These are phyloP conservation scores for Benthosema pterotum DNA, from an alignment of 2,797 vertebrate genomes.

Conservation along the genomic window DNA sequence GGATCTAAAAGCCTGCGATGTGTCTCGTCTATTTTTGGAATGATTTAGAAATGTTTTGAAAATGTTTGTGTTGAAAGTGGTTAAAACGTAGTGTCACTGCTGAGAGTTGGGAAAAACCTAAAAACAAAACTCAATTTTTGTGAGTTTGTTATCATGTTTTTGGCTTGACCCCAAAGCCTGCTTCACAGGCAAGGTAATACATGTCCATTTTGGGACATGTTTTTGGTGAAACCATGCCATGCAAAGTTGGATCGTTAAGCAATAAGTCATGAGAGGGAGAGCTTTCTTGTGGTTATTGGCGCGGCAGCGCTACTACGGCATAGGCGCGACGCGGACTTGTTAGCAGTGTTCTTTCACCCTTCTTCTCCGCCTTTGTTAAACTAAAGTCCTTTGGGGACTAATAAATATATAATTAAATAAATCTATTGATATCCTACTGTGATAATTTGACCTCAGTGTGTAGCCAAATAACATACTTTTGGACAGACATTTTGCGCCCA, in stretches of 20 bases:
- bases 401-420: not conserved
- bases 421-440: not conserved
- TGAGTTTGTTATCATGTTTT: slow-evolving; percentile 31
- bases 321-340: slow-evolving; percentile 54
- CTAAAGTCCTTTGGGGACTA: not conserved
- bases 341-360: slow-evolving; percentile 78
- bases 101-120: not conserved
- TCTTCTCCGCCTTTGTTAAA: slow-evolving; percentile 45
- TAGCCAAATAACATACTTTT: slow-evolving; percentile 35
- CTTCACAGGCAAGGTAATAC: slow-evolving; percentile 43
- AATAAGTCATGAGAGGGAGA: too few relatives aligned
- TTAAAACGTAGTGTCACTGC: not conserved
- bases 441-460: not conserved
- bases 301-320: too few relatives aligned
- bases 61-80: not conserved
- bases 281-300: too few relatives aligned
- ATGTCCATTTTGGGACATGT: slow-evolving; percentile 15
- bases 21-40: too few relatives aligned
- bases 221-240: slow-evolving; percentile 63
- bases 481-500: slow-evolving; percentile 38
- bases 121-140: too few relatives aligned
- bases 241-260: slow-evolving; percentile 44
- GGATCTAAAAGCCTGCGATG: too few relatives aligned
- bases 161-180: slow-evolving; percentile 70
- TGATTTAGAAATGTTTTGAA: too few relatives aligned